These are phyloP conservation scores for Malacoraja senta DNA, from an alignment of 2,797 vertebrate species.

Conservation along the genomic window DNA sequence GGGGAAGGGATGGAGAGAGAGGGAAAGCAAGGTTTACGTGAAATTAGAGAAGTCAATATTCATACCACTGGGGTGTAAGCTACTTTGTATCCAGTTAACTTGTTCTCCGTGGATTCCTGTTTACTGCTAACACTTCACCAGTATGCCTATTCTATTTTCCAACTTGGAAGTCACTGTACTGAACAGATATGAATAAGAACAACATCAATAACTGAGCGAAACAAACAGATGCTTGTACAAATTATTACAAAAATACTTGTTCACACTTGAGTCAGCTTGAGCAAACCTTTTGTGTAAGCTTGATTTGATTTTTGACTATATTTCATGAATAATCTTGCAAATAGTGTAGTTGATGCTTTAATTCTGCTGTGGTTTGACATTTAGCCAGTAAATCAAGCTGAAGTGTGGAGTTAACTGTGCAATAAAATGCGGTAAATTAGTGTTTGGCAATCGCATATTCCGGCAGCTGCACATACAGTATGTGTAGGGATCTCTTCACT, in stretches of 20 bases:
- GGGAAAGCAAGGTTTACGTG: too few relatives aligned
- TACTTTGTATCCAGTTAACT: too few relatives aligned
- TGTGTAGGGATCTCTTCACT: not conserved
- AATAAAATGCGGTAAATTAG: not conserved
- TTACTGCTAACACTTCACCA: not conserved
- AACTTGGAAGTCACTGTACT: not conserved
- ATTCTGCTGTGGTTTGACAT: not conserved
- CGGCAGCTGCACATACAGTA: too few relatives aligned
- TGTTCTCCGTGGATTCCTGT: not conserved
- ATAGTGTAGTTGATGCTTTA: not conserved
- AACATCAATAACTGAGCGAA: not conserved
- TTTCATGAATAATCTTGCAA: not conserved
- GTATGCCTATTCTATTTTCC: not conserved
- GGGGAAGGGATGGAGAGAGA: too few relatives aligned
- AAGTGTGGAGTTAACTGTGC: not conserved
- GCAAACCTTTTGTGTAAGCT: not conserved
- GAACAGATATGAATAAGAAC: not conserved
- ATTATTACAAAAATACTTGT: not conserved
- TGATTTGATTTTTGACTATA: not conserved
- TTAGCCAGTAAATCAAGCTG: not conserved
- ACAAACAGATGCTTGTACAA: not conserved
- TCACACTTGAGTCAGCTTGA: slow-evolving; percentile 15
- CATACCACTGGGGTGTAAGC: too few relatives aligned
- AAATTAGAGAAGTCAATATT: too few relatives aligned
- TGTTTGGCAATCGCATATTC: not conserved